These are phyloP conservation scores for Ganaspis brasiliensis DNA, from an alignment of 2,888 invertebrate genomes.

Conservation along the genomic window DNA sequence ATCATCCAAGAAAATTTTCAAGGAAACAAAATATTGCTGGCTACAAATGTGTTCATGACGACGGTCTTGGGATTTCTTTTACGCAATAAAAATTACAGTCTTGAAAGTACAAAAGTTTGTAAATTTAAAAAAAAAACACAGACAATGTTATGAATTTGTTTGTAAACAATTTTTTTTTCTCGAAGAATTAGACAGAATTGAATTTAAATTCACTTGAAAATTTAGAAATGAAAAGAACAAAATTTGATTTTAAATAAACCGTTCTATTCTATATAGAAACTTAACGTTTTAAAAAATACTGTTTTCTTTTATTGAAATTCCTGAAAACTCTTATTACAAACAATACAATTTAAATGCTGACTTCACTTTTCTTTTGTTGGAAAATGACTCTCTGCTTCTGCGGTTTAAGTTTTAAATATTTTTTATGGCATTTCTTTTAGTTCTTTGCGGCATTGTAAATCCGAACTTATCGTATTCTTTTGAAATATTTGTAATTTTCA, in stretches of 20 bases:
- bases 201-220: no score
- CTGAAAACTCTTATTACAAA: neutral
- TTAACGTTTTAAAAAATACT: no score
- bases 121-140: neutral
- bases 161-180: no score
- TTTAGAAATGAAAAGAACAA: no score
- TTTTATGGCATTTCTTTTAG: no score
- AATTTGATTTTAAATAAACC: no score
- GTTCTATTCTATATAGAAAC: no score
- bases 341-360: conserved; percentile 12
- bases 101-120: neutral
- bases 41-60: conserved; percentile 6
- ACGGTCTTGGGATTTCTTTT: conserved; percentile 58
- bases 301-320: neutral
- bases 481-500: neutral
- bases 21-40: conserved; percentile 18
- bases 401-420: no score
- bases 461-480: neutral
- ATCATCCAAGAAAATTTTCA: conserved; percentile 9
- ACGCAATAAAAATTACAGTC: conserved; percentile 52
- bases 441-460: no score
- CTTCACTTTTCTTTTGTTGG: neutral
- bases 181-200: no score
- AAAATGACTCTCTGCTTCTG: neutral
- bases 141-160: no score